Evolutionary conservation across 2,113 vertebrate genomes (phyloP), one percentile per base, ranked within the genome.

Genomic region (Lamprotornis superbus): DNA sequence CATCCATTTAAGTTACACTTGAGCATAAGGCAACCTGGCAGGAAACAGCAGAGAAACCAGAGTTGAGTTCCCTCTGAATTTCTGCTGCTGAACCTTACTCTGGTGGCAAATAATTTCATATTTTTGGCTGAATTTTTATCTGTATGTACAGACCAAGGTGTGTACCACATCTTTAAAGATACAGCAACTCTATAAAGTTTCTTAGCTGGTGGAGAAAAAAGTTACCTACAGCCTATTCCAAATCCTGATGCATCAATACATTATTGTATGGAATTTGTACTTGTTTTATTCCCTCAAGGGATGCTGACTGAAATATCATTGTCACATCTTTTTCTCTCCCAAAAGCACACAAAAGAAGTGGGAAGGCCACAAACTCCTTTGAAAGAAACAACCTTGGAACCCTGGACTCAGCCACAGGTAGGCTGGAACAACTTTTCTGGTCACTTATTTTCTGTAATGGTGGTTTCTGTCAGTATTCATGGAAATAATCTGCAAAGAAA

Each of bases 341-440:
- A 75, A 93, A 77, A 98, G 97, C 96, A 96, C 80, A 94, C 92
- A 23, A 97, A 97, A 80, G 97, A 98, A 64, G 35, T 73, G 52
- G 97, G 97, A 80, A 97, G 97, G 52, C 95, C 96, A 53, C 97
- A 97, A 73, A 96, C 96, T 63, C 96, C 97, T 83, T 61, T 98
- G 80, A 98, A 98, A 82, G 97, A 98, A 88, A 83, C 97, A 46
- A 24, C 88, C 39, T 56, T 98, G 91, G 97, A 98, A 59, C 92
- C 97, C 23, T 97, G 97, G 97, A 97, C 95, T 91, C 97, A 97
- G 86, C 97, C 97, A 71, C 96, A 97, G 97, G 97, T 98, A 98
- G 86, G 93, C 63, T 82, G 77, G 61, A 76, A 79, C 39, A 44
- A 11, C 59, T 50, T 83, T 89, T 65, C 28, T 84, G 11, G 15